Evolutionary conservation across 2,113 vertebrate genomes (phyloP).

Genomic region (Silurus asotus): DNA sequence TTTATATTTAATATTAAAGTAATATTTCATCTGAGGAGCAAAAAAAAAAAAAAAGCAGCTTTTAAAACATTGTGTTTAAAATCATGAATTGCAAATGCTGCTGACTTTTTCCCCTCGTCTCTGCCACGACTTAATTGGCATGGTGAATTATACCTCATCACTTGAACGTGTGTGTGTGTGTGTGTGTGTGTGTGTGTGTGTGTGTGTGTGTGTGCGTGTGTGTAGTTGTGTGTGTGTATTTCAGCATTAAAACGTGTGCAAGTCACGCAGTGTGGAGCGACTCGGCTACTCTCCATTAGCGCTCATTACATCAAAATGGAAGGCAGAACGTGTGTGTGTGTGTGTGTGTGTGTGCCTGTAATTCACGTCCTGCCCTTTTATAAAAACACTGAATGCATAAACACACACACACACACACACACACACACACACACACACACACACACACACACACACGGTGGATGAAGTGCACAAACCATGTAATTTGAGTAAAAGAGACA

Average conservation of each 20-base stretch:
- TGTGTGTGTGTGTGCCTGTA: no score
- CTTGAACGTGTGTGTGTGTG: not conserved
- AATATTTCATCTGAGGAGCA: not conserved
- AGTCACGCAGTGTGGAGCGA: conserved; percentile 58
- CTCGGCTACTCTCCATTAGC: conserved; percentile 67
- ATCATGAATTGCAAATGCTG: conserved; percentile 73
- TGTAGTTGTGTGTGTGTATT: conserved; percentile 53
- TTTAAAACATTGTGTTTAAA: conserved; percentile 28
- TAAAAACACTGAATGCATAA: conserved; percentile 38
- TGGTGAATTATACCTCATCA: conserved; percentile 56
- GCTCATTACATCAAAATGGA: conserved; percentile 67
- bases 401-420: conserved; percentile 26
- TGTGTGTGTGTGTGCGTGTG: conserved; percentile 53
- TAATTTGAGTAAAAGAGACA: no score
- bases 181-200: conserved; percentile 41
- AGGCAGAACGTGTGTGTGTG: conserved; percentile 65
- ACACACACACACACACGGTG: conserved; percentile 21
- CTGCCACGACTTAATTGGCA: conserved; percentile 64
- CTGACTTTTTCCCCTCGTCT: conserved; percentile 56
- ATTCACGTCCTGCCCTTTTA: conserved; percentile 38
- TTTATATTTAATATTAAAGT: not conserved
- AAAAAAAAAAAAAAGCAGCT: not conserved
- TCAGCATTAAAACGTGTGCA: conserved; percentile 42
- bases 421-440: conserved; percentile 31
- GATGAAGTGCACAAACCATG: no score